A percentile compares a stretch with the other conserved stretches of the same genome.
These are phyloP conservation scores for Cabera pusaria DNA, from an alignment of 2,888 invertebrate genomes.

Conservation along the genomic window DNA sequence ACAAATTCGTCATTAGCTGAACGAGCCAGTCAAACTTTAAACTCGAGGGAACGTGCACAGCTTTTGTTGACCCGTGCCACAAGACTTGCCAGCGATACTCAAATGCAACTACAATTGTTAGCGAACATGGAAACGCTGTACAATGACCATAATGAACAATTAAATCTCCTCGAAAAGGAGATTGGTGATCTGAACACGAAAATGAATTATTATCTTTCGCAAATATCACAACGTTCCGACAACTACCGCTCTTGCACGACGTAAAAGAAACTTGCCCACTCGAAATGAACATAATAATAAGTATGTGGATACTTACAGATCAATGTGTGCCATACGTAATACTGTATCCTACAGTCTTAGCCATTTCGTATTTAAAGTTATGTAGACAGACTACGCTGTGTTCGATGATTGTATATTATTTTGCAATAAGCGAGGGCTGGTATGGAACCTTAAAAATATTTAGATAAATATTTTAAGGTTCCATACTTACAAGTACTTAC, in stretches of 20 bases:
- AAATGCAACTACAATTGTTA: constrained; percentile 88
- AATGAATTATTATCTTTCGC: constrained; percentile 85
- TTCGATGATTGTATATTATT: constrained; percentile 50
- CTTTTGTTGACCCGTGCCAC: constrained; percentile 90
- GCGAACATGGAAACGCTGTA: constrained; percentile 88
- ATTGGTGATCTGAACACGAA: constrained; percentile 84
- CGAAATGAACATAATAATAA: constrained; percentile 24
- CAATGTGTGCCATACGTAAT: constrained; percentile 55
- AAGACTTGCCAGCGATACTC: constrained; percentile 91
- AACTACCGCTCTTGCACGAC: constrained; percentile 84
- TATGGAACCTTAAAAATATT: too few species aligned
- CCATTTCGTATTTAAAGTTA: constrained; percentile 41
- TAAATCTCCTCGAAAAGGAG: constrained; percentile 83
- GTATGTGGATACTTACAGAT: constrained; percentile 31
- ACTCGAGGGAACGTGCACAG: constrained; percentile 91
- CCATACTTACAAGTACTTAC: too few species aligned
- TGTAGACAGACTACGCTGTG: constrained; percentile 60
- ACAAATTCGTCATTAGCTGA: constrained; percentile 88
- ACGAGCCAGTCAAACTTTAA: constrained; percentile 89
- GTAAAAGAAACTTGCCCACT: constrained; percentile 38
- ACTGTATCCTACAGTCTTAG: constrained; percentile 37
- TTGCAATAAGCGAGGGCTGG: constrained; percentile 41
- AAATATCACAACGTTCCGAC: constrained; percentile 85
- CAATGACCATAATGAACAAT: constrained; percentile 84
- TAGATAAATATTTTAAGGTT: too few species aligned